These are phyloP conservation scores for Linnaemya tessellans DNA, from an alignment of 2,888 invertebrate genomes.

Conservation along the genomic window DNA sequence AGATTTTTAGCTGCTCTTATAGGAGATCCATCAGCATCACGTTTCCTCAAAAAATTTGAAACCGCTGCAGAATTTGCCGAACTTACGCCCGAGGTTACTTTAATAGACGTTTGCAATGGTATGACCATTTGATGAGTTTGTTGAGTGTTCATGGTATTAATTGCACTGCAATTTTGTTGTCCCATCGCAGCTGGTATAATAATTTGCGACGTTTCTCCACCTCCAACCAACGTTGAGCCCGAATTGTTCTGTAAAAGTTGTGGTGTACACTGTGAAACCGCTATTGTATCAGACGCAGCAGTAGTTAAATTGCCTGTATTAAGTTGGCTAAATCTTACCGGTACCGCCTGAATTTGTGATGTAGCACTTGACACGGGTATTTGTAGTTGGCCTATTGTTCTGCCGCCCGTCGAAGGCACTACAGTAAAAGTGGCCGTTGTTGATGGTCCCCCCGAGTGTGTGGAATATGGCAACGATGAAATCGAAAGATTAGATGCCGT, in stretches of 20 bases:
- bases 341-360: constrained; percentile 78
- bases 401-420: constrained; percentile 78
- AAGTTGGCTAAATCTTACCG: constrained; percentile 79
- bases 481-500: constrained; percentile 76
- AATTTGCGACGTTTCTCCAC: constrained; percentile 65
- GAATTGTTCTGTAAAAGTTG: constrained; percentile 65
- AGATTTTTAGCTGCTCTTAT: constrained; percentile 87
- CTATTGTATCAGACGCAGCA: constrained; percentile 58
- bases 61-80: constrained; percentile 73
- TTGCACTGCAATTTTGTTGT: constrained; percentile 34
- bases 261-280: constrained; percentile 67
- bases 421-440: constrained; percentile 82
- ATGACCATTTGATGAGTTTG: constrained; percentile 81
- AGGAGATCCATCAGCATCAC: constrained; percentile 90
- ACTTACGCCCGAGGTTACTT: constrained; percentile 77
- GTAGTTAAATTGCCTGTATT: constrained; percentile 69
- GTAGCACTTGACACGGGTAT: constrained; percentile 77
- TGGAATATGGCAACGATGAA: constrained; percentile 80
- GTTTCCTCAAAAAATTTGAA: constrained; percentile 90
- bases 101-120: constrained; percentile 81
- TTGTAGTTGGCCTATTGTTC: constrained; percentile 80
- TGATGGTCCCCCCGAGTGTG: constrained; percentile 75
- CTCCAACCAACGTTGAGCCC: constrained; percentile 4
- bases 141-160: constrained; percentile 49
- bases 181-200: constrained; percentile 70